Conservation (phyloP, 2,113 vertebrate genomes). For the Melierax canorus region DNA sequence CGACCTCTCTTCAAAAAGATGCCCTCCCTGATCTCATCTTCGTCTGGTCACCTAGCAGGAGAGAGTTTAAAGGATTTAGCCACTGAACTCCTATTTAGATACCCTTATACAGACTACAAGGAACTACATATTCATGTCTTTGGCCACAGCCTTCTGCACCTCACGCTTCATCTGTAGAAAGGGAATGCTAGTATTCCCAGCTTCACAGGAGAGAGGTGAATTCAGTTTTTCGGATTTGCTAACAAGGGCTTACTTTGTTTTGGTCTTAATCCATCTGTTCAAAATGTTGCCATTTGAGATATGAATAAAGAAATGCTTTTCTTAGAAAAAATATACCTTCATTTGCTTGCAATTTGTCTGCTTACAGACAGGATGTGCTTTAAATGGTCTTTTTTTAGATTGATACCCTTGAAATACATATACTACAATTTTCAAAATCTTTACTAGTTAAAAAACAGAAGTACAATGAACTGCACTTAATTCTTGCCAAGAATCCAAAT, state of each 20-base stretch:
- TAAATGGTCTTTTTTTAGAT: background rate
- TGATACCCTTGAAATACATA: background rate
- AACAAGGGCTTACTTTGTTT: background rate
- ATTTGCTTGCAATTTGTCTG: background rate
- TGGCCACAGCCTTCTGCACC: background rate
- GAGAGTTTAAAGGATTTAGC: background rate
- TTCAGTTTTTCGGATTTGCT: background rate
- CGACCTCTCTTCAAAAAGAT: background rate
- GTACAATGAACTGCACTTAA: background rate
- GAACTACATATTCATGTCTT: background rate
- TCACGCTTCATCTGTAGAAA: background rate
- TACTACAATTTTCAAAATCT: background rate
- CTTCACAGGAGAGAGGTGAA: background rate
- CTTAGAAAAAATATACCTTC: background rate
- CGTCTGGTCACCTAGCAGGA: background rate
- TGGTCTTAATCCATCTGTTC: background rate
- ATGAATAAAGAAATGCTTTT: background rate
- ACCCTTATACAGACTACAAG: background rate
- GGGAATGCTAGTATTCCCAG: background rate
- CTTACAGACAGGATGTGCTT: background rate
- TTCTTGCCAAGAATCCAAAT: background rate
- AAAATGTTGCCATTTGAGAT: background rate
- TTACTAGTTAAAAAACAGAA: background rate
- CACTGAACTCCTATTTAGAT: background rate
- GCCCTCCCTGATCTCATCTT: background rate